phyloP scores from a whole-genome alignment of 2,797 vertebrate species.

The Tolypeutes matacus region DNA sequence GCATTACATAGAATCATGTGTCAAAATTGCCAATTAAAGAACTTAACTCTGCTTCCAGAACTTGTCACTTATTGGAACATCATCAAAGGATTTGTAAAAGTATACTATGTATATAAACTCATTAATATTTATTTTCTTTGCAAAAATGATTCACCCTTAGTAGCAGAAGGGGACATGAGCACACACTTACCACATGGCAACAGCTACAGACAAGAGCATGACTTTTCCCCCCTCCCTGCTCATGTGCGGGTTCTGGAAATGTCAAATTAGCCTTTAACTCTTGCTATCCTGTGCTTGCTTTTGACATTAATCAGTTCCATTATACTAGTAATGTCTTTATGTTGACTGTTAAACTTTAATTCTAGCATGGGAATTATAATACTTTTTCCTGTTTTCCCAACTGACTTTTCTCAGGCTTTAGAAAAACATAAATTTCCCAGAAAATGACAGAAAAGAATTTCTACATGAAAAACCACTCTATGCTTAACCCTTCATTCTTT shows the following conservation, averaged over 20 bases:
- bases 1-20: background rate
- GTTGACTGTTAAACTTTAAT: slow-evolving; percentile 42
- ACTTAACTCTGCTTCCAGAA: slow-evolving; percentile 28
- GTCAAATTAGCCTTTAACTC: background rate
- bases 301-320: background rate
- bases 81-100: slow-evolving; percentile 26
- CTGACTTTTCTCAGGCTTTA: background rate
- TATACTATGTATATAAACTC: background rate
- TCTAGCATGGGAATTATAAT: slow-evolving; percentile 1
- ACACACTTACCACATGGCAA: background rate
- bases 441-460: slow-evolving; percentile 33
- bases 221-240: background rate
- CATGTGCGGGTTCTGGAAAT: background rate
- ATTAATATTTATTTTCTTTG: slow-evolving; percentile 57
- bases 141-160: slow-evolving; percentile 6
- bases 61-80: slow-evolving; percentile 50
- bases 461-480: background rate
- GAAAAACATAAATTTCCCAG: background rate
- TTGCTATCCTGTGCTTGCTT: slow-evolving; percentile 23
- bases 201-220: background rate
- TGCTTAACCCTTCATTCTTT: background rate
- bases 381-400: slow-evolving; percentile 16
- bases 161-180: background rate
- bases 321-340: slow-evolving; percentile 2
- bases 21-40: slow-evolving; percentile 47